A percentile compares a stretch with the other conserved stretches of the same genome.
These are phyloP conservation scores for Drosophila birchii DNA, from an alignment of 2,888 invertebrate genomes.

Conservation along the genomic window DNA sequence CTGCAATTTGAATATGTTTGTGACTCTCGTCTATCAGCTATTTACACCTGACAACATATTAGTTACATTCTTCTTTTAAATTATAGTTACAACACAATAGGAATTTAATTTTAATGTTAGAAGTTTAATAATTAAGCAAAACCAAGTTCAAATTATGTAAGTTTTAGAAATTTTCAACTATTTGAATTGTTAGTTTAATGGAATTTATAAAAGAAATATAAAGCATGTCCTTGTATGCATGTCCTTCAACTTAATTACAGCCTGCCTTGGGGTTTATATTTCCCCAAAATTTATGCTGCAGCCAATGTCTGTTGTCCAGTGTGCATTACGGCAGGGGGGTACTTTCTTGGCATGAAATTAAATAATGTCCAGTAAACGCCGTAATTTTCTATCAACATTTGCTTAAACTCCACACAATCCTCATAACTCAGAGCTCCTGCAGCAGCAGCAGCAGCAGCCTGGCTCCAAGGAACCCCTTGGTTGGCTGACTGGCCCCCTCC, in stretches of 20 bases:
- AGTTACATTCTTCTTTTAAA: not conserved
- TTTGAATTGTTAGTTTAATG: not conserved
- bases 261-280: too few relatives aligned
- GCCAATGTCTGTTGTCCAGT: not conserved
- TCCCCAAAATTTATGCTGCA: not conserved
- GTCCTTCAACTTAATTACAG: not conserved
- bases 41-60: constrained; percentile 4
- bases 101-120: not conserved
- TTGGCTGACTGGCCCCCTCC: not conserved
- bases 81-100: not conserved
- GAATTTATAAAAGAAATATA: too few relatives aligned
- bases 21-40: constrained; percentile 1
- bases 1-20: constrained; percentile 65
- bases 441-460: not conserved
- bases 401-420: constrained; percentile 28
- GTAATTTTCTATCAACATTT: constrained; percentile 46
- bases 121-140: too few relatives aligned
- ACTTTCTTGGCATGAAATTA: not conserved
- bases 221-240: not conserved
- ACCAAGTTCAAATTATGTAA: not conserved
- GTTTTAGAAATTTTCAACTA: too few relatives aligned
- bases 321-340: not conserved
- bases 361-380: constrained; percentile 10
- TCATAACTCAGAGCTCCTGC: constrained; percentile 57
- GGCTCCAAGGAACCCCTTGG: not conserved